phyloP scores from a whole-genome alignment of 2,113 vertebrate genomes.

The Phylloscopus whistleri region DNA sequence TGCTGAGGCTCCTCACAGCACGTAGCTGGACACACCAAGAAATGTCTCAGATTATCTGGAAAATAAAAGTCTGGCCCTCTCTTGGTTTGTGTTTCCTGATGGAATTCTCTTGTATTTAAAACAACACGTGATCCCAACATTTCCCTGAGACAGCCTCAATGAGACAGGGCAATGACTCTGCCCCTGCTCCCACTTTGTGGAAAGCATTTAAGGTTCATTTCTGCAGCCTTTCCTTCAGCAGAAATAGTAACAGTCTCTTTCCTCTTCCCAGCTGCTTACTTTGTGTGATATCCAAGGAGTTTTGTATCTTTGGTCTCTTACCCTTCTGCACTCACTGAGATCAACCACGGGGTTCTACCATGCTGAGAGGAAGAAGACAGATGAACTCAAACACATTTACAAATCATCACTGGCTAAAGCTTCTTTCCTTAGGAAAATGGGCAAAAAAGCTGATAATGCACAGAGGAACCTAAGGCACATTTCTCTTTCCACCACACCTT shows the following conservation, averaged over 20 bases:
- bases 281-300: not conserved
- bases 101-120: not conserved
- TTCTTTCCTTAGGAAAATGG: not conserved
- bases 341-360: not conserved
- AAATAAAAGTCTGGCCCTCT: not conserved
- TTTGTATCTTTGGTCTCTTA: not conserved
- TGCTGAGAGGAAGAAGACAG: not conserved
- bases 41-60: not conserved
- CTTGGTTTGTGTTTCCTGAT: accelerated
- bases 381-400: not conserved
- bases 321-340: not conserved
- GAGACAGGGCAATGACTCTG: not conserved
- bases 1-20: not conserved
- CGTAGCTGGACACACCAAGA: not conserved
- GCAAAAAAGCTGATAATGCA: not conserved
- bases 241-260: not conserved
- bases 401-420: not conserved
- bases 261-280: not conserved
- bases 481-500: not conserved
- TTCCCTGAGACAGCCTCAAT: not conserved
- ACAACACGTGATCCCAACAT: accelerated
- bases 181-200: not conserved
- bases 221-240: not conserved
- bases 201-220: not conserved
- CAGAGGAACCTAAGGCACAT: not conserved